Base-by-base conservation (phyloP, 2,888 invertebrate species). In the Agrotis puta region DNA sequence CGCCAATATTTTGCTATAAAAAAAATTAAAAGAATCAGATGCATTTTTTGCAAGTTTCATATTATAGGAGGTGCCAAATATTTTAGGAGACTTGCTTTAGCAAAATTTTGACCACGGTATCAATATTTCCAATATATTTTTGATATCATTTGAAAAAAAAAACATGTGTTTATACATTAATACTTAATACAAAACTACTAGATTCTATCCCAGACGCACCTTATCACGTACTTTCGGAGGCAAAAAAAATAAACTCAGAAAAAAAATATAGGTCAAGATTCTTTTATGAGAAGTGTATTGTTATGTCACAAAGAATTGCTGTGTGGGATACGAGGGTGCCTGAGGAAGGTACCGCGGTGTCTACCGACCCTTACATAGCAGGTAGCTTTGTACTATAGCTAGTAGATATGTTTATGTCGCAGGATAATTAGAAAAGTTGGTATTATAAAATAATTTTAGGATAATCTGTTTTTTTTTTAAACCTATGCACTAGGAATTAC, bases 221-320 rank as follows among this genome's bases (percentile, higher is more conserved):
- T 11, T 39, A 39, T 39, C 11, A 9, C 39, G 3, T 47, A 58
- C 53, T 65, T 64, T 3, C 4, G 14, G 54, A 57, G 11, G 14
- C 33, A 74, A 63, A 47, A 43, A 66, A 64, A 70, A 54, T 64
- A 48, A 50, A 45, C 24, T 62, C 18, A 9, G 24, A 70, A 66
- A 65, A 56, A 56, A n/a, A n/a, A 83, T 70, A 63, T 79, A 70
- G 71, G 75, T 74, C 75, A 75, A 75, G 73, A 58, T 75, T 6
- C 67, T 69, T 81, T 78, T 71, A 75, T 54, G 62, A 70, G 67
- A 50, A 75, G 64, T 64, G 73, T 83, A 74, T 82, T 79, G 79
- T 76, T 54, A 67, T 68, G 75, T 69, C 66, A 79, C 82, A 82
- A 79, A 82, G 83, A 69, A 82, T 71, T 74, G 43, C 71, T 82